These are phyloP conservation scores for Odontothrips loti DNA, from an alignment of 2,888 invertebrate species.

Conservation along the genomic window DNA sequence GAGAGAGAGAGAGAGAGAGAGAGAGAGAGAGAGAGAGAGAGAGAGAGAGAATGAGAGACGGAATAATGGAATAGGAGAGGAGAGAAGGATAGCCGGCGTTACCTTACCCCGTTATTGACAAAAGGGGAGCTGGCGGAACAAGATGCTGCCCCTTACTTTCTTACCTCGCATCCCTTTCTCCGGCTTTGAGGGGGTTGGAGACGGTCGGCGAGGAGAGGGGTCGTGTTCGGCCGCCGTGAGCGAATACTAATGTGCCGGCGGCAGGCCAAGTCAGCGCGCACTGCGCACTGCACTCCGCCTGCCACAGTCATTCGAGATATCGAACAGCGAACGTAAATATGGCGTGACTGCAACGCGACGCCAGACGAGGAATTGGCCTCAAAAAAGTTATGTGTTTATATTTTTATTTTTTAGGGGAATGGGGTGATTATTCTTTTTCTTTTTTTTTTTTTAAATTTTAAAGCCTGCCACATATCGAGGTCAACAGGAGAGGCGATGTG, in stretches of 20 bases:
- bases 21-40: slow-evolving; percentile 5
- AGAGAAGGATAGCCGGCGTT: neutral
- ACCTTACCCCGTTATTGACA: neutral
- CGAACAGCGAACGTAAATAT: slow-evolving; percentile 5
- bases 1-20: slow-evolving; percentile 27
- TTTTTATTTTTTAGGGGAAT: no score
- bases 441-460: no score
- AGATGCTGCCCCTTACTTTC: neutral
- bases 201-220: slow-evolving; percentile 5
- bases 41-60: slow-evolving; percentile 21
- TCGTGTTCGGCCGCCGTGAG: neutral
- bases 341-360: neutral
- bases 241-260: no score
- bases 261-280: neutral
- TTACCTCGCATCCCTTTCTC: no score
- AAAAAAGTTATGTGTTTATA: no score
- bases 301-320: neutral
- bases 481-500: no score
- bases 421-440: no score
- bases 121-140: slow-evolving; percentile 7
- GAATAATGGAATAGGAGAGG: slow-evolving; percentile 3
- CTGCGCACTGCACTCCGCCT: neutral
- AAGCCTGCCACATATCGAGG: no score
- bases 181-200: slow-evolving; percentile 18
- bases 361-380: no score